Percentiles rank a stretch among this genome's conserved stretches.
phyloP scores from a whole-genome alignment of 2,113 vertebrate genomes.

The Piprites chloris region DNA sequence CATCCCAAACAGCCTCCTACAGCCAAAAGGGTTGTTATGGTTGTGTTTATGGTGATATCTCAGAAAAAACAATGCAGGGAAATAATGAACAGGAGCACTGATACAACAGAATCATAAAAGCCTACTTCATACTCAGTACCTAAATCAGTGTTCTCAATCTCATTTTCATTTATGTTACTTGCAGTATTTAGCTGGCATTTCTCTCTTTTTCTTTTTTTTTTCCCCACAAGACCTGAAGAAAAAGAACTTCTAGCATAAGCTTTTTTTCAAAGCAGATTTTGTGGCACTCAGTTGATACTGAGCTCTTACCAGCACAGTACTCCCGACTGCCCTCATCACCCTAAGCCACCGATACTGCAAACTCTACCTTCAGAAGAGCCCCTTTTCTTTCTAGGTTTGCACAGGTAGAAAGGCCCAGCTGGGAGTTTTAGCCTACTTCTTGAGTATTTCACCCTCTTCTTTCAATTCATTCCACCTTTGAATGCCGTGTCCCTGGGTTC shows the following conservation, averaged over 20 bases:
- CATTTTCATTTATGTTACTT: background rate
- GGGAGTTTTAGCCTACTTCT: background rate
- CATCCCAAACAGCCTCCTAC: background rate
- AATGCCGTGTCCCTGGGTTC: rapidly evolving
- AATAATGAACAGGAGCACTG: slow-evolving; percentile 1
- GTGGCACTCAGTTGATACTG: background rate
- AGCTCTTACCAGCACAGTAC: background rate
- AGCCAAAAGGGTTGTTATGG: background rate
- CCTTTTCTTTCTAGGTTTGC: background rate
- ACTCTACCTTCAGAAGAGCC: background rate
- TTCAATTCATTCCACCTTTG: background rate
- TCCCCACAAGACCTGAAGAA: background rate
- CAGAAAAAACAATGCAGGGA: background rate
- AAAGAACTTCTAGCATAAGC: background rate
- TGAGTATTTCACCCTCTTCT: background rate
- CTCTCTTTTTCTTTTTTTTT: background rate
- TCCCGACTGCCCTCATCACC: background rate
- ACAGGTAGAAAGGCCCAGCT: background rate
- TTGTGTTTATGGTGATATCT: background rate
- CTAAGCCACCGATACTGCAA: background rate
- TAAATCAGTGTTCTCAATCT: background rate
- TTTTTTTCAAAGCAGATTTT: background rate
- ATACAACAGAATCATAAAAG: background rate
- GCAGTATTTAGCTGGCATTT: background rate
- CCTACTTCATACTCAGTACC: background rate